Conservation (phyloP, 2,797 vertebrate species). For the Zenarchopterus dispar region DNA sequence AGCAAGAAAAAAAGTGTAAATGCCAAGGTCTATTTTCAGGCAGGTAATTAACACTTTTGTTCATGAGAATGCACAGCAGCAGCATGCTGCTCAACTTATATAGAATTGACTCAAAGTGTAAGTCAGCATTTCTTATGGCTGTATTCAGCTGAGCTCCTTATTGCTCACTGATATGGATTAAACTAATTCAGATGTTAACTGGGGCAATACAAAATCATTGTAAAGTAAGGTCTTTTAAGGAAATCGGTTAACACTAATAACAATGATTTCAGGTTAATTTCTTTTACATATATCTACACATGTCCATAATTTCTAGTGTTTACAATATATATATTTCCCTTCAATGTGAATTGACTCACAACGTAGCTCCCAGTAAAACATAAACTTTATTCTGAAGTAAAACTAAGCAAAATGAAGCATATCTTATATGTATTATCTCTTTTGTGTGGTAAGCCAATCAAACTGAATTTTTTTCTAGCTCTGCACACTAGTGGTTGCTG, state of each 20-base stretch:
- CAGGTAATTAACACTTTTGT: slow-evolving; percentile 8
- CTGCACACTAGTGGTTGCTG: slow-evolving; percentile 67
- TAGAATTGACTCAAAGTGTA: neutral
- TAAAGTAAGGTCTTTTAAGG: too few relatives aligned
- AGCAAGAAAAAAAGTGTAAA: neutral
- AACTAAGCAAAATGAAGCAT: neutral
- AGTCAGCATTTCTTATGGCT: too few relatives aligned
- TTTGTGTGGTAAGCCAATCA: slow-evolving; percentile 42
- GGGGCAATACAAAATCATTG: too few relatives aligned
- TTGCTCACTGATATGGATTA: too few relatives aligned
- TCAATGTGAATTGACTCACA: neutral
- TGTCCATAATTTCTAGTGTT: too few relatives aligned
- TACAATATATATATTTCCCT: neutral
- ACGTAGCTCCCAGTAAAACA: neutral
- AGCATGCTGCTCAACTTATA: neutral
- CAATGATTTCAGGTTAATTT: too few relatives aligned
- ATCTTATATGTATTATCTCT: slow-evolving; percentile 25
- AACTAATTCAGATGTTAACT: too few relatives aligned
- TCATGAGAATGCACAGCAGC: neutral
- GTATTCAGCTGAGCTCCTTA: too few relatives aligned
- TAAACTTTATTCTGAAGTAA: slow-evolving; percentile 14
- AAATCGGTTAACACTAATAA: too few relatives aligned
- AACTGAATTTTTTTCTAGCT: slow-evolving; percentile 36
- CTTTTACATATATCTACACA: too few relatives aligned
- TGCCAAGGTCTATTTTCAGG: slow-evolving; percentile 5